phyloP scores from a whole-genome alignment of 2,888 invertebrate species.

The Morpho deidamia region DNA sequence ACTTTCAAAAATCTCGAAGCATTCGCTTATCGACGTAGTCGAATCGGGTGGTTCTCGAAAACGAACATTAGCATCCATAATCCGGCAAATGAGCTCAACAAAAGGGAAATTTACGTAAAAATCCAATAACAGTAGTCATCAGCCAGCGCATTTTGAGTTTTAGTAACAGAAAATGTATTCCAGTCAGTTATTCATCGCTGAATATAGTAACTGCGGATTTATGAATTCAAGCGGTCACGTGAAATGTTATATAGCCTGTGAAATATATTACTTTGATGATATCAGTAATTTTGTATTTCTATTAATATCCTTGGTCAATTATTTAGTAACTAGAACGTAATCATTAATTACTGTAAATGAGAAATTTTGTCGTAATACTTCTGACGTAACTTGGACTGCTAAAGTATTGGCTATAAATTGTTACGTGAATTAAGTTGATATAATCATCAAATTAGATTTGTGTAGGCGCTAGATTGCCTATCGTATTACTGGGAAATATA shows the following conservation, averaged over 20 bases:
- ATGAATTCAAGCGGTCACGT: slow-evolving; percentile 19
- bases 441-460: too few species aligned
- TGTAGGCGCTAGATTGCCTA: too few species aligned
- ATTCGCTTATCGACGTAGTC: slow-evolving; percentile 42
- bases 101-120: slow-evolving; percentile 56
- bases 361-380: neutral
- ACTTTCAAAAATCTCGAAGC: slow-evolving; percentile 29
- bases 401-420: too few species aligned
- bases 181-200: slow-evolving; percentile 14
- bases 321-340: neutral
- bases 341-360: slow-evolving; percentile 2
- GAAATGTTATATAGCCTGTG: slow-evolving; percentile 14
- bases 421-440: too few species aligned
- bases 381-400: neutral
- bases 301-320: slow-evolving; percentile 6
- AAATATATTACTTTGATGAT: slow-evolving; percentile 12
- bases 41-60: slow-evolving; percentile 39
- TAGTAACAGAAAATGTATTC: slow-evolving; percentile 24
- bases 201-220: neutral
- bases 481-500: too few species aligned
- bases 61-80: slow-evolving; percentile 51
- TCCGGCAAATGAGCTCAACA: slow-evolving; percentile 54
- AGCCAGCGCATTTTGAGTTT: slow-evolving; percentile 29
- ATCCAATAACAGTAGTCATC: slow-evolving; percentile 45
- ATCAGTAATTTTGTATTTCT: neutral